phyloP scores from a whole-genome alignment of 64 coral and sea anemone genomes.

The Astreopora myriophthalma region DNA sequence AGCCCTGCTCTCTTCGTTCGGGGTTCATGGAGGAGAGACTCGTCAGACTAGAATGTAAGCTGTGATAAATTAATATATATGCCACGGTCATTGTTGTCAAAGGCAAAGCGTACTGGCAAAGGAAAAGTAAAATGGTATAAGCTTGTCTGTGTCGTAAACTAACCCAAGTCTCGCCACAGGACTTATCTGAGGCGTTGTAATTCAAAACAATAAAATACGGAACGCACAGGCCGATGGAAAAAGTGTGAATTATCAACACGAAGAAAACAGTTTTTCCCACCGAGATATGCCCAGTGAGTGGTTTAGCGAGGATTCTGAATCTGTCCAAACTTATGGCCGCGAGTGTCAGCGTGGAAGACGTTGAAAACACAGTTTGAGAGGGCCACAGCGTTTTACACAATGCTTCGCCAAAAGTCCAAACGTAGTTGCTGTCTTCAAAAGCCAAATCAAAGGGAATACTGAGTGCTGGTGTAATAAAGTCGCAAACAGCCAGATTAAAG shows the following conservation, averaged over 20 bases:
- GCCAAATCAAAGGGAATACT: slow-evolving; percentile 79
- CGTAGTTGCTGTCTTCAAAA: slow-evolving; percentile 41
- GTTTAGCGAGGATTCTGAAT: slow-evolving; percentile 32
- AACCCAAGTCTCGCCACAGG: slow-evolving; percentile 48
- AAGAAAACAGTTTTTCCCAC: not conserved
- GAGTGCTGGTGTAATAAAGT: slow-evolving; percentile 42
- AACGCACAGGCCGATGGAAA: slow-evolving; percentile 21
- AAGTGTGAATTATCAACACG: slow-evolving; percentile 31
- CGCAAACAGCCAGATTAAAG: slow-evolving; percentile 64
- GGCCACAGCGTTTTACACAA: slow-evolving; percentile 76
- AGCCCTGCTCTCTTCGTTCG: not conserved
- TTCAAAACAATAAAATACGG: slow-evolving; percentile 51
- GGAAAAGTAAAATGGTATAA: slow-evolving; percentile 54
- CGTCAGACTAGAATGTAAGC: not conserved
- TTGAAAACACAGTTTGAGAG: slow-evolving; percentile 39
- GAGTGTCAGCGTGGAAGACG: slow-evolving; percentile 49
- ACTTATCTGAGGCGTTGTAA: not conserved
- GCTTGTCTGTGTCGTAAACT: slow-evolving; percentile 43
- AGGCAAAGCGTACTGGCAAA: slow-evolving; percentile 57
- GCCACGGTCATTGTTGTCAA: slow-evolving; percentile 46
- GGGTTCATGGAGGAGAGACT: not conserved
- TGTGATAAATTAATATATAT: slow-evolving; percentile 19
- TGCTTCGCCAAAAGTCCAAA: slow-evolving; percentile 45
- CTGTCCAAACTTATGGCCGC: slow-evolving; percentile 62
- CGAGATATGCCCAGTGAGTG: slow-evolving; percentile 4